Percentiles rank a stretch among this genome's conserved stretches.
These are phyloP conservation scores for Latrodectus geometricus DNA, from an alignment of 1,140 invertebrate species.

Conservation along the genomic window DNA sequence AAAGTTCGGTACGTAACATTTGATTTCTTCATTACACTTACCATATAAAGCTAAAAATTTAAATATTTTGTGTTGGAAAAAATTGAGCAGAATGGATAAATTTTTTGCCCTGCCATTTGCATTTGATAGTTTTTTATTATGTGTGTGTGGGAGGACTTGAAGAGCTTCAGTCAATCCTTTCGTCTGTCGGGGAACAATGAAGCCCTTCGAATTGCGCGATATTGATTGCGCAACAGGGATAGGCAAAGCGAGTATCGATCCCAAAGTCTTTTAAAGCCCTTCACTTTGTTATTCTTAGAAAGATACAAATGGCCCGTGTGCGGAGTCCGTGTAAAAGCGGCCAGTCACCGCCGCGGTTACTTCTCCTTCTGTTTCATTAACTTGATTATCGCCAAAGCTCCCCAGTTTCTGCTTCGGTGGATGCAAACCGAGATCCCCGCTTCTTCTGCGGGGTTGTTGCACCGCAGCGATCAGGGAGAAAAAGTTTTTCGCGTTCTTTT, in stretches of 20 bases:
- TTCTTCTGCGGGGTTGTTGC: neutral
- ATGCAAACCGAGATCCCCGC: neutral
- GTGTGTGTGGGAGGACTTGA: no score
- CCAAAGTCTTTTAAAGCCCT: slow-evolving; percentile 23
- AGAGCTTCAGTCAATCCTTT: no score
- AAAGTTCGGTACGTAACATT: no score
- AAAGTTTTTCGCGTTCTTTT: neutral
- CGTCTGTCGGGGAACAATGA: neutral
- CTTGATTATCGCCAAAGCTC: slow-evolving; percentile 60
- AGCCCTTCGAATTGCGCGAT: slow-evolving; percentile 34
- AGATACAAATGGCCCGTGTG: slow-evolving; percentile 55
- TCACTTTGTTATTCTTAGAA: slow-evolving; percentile 60
- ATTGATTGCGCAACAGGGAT: slow-evolving; percentile 10
- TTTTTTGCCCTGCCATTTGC: no score
- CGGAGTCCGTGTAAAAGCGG: slow-evolving; percentile 47
- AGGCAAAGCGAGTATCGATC: slow-evolving; percentile 14
- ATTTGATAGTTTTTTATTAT: no score
- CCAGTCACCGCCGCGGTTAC: slow-evolving; percentile 59
- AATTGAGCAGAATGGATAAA: no score
- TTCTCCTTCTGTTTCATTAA: slow-evolving; percentile 62
- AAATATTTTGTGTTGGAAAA: no score
- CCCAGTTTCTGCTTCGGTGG: slow-evolving; percentile 54
- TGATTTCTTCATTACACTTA: no score
- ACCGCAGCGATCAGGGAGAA: neutral
- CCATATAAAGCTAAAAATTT: no score